phyloP scores from a whole-genome alignment of 2,797 vertebrate species.

The Artibeus jamaicensis region DNA sequence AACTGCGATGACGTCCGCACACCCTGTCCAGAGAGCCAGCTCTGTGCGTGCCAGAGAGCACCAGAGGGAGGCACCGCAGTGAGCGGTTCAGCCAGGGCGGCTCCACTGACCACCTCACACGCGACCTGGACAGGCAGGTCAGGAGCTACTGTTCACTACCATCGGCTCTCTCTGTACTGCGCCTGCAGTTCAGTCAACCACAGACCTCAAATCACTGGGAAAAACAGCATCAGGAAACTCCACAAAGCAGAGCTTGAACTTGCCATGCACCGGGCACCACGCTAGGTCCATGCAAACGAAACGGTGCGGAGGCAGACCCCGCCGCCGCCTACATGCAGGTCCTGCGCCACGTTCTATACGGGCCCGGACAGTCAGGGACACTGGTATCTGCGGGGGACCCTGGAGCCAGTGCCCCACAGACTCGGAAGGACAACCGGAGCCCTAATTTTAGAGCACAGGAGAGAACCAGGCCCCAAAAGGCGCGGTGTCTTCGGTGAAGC shows the following conservation, averaged over 20 bases:
- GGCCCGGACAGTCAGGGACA: not conserved
- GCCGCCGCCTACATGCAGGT: accelerated
- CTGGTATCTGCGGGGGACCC: not conserved
- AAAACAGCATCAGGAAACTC: not conserved
- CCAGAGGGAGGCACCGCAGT: not conserved
- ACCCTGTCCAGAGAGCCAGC: not conserved
- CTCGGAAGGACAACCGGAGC: not conserved
- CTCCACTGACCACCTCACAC: not conserved
- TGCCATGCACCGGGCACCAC: not conserved
- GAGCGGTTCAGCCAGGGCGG: not conserved
- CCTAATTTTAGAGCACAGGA: not conserved
- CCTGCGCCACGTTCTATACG: accelerated
- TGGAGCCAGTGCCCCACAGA: not conserved
- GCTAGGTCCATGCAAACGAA: not conserved
- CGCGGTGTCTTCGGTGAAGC: not conserved
- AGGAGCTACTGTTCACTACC: not conserved
- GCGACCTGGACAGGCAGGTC: not conserved
- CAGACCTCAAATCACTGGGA: not conserved
- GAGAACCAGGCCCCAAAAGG: not conserved
- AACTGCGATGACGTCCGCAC: not conserved
- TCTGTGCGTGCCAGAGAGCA: not conserved
- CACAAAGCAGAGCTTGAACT: not conserved
- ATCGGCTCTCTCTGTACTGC: not conserved
- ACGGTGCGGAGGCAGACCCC: not conserved
- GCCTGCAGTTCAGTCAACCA: not conserved